phyloP scores from a whole-genome alignment of 2,888 invertebrate species.

The Phaonia tiefii region DNA sequence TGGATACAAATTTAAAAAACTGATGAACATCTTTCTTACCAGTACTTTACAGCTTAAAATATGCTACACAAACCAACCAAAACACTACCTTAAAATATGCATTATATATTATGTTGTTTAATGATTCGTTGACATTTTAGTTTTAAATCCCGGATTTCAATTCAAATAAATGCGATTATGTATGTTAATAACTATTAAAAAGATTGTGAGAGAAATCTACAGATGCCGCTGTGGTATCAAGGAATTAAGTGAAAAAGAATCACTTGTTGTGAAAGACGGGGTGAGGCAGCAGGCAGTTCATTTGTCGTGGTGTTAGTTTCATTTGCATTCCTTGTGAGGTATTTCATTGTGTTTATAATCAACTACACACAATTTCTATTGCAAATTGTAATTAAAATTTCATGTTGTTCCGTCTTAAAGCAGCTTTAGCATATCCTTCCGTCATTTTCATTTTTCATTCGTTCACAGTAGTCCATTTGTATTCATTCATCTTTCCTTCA shows the following conservation, averaged over 20 bases:
- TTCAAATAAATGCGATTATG: not conserved
- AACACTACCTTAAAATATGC: conserved; percentile 52
- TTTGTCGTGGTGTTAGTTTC: not conserved
- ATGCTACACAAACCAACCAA: conserved; percentile 40
- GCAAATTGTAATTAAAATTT: conserved; percentile 65
- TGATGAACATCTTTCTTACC: too few relatives aligned
- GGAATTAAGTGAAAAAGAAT: too few relatives aligned
- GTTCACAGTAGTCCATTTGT: not conserved
- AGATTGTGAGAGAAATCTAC: not conserved
- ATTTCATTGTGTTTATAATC: conserved; percentile 38
- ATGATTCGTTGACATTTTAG: too few relatives aligned
- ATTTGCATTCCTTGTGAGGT: not conserved
- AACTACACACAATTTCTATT: conserved; percentile 44
- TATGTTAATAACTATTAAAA: too few relatives aligned
- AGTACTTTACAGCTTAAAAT: not conserved
- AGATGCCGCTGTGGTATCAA: not conserved
- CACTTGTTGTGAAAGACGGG: too few relatives aligned
- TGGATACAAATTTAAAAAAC: too few relatives aligned
- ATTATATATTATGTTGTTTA: too few relatives aligned
- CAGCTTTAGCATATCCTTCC: conserved; percentile 17
- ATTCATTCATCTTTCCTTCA: conserved; percentile 7
- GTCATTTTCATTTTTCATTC: conserved; percentile 11
- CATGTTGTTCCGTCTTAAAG: conserved; percentile 52
- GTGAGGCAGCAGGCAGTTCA: too few relatives aligned
- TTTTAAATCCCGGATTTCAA: conserved; percentile 33